A percentile compares a stretch with the other conserved stretches of the same genome.
phyloP scores from a whole-genome alignment of 2,797 vertebrate genomes.

The Melanotaenia maccullochi region DNA sequence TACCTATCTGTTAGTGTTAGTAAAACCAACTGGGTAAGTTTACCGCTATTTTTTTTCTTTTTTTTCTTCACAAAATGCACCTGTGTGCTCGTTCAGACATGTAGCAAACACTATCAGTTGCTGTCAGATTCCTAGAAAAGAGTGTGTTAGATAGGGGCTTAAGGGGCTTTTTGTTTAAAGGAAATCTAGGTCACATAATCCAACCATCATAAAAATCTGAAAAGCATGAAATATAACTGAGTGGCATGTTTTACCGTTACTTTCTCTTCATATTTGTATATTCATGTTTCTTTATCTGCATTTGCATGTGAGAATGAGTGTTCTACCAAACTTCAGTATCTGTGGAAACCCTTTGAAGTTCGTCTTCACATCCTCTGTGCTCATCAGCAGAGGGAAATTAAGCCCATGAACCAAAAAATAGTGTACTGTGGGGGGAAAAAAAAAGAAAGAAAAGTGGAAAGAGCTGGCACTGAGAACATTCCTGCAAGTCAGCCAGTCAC shows the following conservation, averaged over 20 bases:
- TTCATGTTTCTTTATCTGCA: slow-evolving; percentile 14
- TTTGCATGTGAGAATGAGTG: slow-evolving; percentile 26
- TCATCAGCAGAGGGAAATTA: slow-evolving; percentile 49
- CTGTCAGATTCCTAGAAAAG: background rate
- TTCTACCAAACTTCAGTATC: slow-evolving; percentile 18
- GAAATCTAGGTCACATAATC: slow-evolving; percentile 18
- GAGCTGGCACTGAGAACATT: slow-evolving; percentile 22
- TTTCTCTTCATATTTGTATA: background rate
- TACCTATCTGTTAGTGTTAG: background rate
- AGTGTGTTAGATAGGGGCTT: slow-evolving; percentile 4
- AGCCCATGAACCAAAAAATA: slow-evolving; percentile 54
- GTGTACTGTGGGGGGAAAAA: background rate
- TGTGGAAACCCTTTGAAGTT: slow-evolving; percentile 49
- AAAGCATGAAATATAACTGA: slow-evolving; percentile 9
- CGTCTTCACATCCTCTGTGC: slow-evolving; percentile 32
- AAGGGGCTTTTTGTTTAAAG: background rate
- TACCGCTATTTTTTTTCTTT: background rate
- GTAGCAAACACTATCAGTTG: background rate
- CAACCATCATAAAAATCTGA: background rate
- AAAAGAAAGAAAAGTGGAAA: slow-evolving; percentile 9
- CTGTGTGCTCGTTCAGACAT: background rate
- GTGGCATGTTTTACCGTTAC: slow-evolving; percentile 5
- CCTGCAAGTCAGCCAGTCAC: slow-evolving; percentile 22
- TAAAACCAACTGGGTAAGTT: background rate
- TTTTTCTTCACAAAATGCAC: background rate